Evolutionary conservation across 1,140 invertebrate species (phyloP), one percentile per base, ranked within the genome.

Genomic region (Phocides pigmalion): DNA sequence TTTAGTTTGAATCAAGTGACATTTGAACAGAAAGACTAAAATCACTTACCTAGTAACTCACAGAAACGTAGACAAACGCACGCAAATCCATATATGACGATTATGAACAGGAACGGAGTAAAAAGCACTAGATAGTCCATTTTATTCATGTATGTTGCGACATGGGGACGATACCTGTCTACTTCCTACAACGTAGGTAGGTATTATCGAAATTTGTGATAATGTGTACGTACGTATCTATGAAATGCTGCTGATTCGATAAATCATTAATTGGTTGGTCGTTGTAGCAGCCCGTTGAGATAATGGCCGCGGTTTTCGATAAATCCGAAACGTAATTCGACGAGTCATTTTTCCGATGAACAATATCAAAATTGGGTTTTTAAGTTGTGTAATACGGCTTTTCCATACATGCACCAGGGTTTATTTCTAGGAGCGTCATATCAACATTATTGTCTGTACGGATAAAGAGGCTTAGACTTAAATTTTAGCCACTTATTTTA

Each of bases 81-180:
- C 0, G 80, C 78, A 4, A 79, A 15, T 3, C 65, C 59, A 44
- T 87, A 87, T 0, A 84, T 37, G 1, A 66, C 46, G 5, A 82
- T 62, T 11, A 88, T 22, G 32, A 82, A 56, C 0, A 86, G 44
- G 56, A 88, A 81, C 0, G 85, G 85, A 5, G 82, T 50, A 4
- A 88, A 74, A 1, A 84, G 42, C 47, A 77, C 50, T 4, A 80
- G 47, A 37, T 66, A 75, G 37, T 88, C 81, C 85, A 86, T 88
- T 58, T 66, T 78, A 28, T 37, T 28, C 42, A 4, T 4, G 3
- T 41, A 16, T 53, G 32, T 32, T n/a, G 15, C 35, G 46, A 53
- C 35, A 65, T 22, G 19, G 44, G 9, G 15, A 42, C 51, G 9
- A 49, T 37, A 15, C 17, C 16, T 41, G 35, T 8, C 19, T 0